Evolutionary conservation across 2,113 vertebrate species (phyloP).

Genomic region (Pelvicachromis taeniatus): DNA sequence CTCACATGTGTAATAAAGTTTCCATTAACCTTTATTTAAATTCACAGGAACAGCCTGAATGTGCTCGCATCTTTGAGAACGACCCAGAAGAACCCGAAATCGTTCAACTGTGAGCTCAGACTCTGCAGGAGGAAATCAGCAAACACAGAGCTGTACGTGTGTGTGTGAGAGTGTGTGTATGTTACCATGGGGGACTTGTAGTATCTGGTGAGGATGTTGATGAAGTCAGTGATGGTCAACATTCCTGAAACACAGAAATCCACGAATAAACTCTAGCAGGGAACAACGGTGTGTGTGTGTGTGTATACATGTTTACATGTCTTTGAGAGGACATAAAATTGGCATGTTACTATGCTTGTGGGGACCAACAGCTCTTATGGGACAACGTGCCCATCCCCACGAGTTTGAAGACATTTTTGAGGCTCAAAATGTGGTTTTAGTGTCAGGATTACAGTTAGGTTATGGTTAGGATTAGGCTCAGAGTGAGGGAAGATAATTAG

Average conservation of each 20-base stretch:
- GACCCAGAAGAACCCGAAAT: not conserved
- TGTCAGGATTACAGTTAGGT: not conserved
- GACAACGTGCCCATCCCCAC: not conserved
- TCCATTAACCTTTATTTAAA: not conserved
- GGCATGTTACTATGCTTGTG: not conserved
- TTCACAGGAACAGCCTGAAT: not conserved
- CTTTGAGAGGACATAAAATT: not conserved
- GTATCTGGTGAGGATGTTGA: slow-evolving; percentile 96
- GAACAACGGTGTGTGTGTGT: not conserved
- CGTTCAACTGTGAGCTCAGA: not conserved
- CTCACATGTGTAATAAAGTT: not conserved
- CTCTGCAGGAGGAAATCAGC: not conserved
- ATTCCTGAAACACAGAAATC: slow-evolving; percentile 75
- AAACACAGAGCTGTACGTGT: not conserved
- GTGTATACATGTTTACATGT: not conserved
- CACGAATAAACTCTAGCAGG: not conserved
- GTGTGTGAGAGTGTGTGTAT: slow-evolving; percentile 18
- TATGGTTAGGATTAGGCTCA: not conserved
- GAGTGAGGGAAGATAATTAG: not conserved
- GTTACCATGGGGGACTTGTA: slow-evolving; percentile 94
- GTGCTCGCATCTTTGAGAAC: not conserved
- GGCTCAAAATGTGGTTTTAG: accelerated
- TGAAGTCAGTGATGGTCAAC: slow-evolving; percentile 98
- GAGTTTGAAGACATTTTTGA: not conserved
- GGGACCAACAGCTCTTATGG: too few species aligned